These are phyloP conservation scores for Dusona sp. DNA, from an alignment of 2,888 invertebrate genomes.

Conservation along the genomic window DNA sequence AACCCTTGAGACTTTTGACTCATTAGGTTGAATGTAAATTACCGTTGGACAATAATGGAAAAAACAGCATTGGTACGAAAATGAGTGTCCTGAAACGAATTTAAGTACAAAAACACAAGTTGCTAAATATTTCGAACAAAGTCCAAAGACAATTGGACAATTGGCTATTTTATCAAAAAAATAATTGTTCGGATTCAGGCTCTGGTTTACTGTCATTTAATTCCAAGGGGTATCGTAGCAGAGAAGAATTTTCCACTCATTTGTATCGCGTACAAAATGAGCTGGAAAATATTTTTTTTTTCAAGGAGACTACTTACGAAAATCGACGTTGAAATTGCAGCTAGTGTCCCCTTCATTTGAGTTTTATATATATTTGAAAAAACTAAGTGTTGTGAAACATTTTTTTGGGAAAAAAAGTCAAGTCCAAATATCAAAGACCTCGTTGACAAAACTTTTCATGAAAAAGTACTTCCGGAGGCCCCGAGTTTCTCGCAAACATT, in stretches of 20 bases:
- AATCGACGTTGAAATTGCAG: neutral
- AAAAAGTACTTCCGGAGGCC: neutral
- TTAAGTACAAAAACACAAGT: neutral
- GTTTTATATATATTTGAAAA: neutral
- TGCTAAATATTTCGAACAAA: neutral
- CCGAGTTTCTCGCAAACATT: slow-evolving; percentile 18
- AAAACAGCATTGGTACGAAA: neutral
- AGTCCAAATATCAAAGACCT: neutral
- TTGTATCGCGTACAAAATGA: neutral
- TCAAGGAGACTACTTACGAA: neutral
- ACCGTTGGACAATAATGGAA: neutral
- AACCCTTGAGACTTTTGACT: neutral
- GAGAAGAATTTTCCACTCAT: neutral
- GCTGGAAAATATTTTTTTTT: neutral
- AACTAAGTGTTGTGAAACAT: neutral
- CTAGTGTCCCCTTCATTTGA: neutral
- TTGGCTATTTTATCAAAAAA: neutral
- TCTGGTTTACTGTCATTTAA: neutral
- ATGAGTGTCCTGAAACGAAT: neutral
- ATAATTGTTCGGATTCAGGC: neutral
- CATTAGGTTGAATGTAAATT: neutral
- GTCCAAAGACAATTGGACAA: neutral
- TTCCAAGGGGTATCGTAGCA: neutral
- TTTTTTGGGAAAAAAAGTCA: neutral
- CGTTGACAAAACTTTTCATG: neutral